Evolutionary conservation across 2,113 vertebrate genomes (phyloP), one percentile per base, ranked within the genome.

Genomic region (Limanda limanda): DNA sequence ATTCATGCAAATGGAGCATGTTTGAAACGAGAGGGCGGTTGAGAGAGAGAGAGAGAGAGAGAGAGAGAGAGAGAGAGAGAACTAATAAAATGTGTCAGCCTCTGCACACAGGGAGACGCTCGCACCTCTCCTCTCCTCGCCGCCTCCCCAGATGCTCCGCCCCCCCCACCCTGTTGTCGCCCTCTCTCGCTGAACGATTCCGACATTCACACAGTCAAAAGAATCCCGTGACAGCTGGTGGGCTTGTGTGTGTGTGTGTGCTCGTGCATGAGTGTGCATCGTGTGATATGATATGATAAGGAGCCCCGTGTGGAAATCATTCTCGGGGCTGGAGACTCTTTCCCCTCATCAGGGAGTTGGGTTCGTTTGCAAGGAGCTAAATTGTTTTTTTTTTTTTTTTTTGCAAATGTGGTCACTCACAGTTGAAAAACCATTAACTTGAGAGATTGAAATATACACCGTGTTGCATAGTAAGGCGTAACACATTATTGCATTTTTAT

Each of bases 361-460:
- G 84, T 89, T 91, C 71, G 87, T 93, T 90, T 90, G 79, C 72
- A 58, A 58, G 81, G 69, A 71, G 62, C 75, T 84, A 87, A 85
- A 90, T 85, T 87, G 84, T 84, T 89, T 75, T 25, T 2, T 25
- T 25, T 25, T 25, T 25, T 25, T 84, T 89, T 31, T 31, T 84
- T 89, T 85, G 74, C 77, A 88, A 92, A 84, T 74, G 74, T 62
- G 76, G 84, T 83, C 86, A 79, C 82, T 91, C 76, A 6, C 72
- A 78, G 66, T 79, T 85, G 79, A 74, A 85, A 88, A 90, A 40
- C 76, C 83, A 89, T 93, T 88, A 91, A 86, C 82, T 91, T 37
- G 42, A 79, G 74, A 81, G 70, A 92, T 88, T 88, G 89, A 90
- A 89, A 88, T 88, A 74, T 87, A 89, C 60, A 85, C 78, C 14